Evolutionary conservation across 2,113 vertebrate species (phyloP).

Genomic region (Dasyurus viverrinus): DNA sequence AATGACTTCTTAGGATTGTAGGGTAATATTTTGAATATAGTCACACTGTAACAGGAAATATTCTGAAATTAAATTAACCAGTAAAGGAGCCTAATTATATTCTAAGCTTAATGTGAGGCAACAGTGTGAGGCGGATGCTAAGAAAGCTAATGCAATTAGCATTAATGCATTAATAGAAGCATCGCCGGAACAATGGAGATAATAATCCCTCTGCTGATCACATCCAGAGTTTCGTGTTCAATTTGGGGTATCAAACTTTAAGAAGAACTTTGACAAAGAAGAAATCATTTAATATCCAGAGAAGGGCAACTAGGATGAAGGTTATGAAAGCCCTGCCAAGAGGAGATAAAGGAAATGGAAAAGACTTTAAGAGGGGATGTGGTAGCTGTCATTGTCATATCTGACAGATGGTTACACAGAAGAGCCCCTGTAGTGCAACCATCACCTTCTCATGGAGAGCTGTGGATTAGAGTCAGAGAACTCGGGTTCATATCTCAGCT

Average conservation of each 20-base stretch:
- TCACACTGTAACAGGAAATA: conserved; percentile 23
- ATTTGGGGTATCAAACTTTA: conserved; percentile 19
- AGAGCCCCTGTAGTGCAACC: background rate
- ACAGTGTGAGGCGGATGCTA: conserved; percentile 7
- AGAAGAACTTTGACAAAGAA: conserved; percentile 7
- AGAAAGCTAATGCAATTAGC: conserved; percentile 1
- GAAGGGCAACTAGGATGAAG: conserved; percentile 26
- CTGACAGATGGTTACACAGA: background rate
- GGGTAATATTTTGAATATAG: conserved; percentile 21
- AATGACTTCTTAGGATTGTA: conserved; percentile 34
- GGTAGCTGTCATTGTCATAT: background rate
- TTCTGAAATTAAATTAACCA: conserved; percentile 45
- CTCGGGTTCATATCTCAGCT: background rate
- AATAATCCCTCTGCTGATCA: background rate
- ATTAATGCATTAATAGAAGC: background rate
- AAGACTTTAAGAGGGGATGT: conserved; percentile 16
- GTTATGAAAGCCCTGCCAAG: conserved; percentile 14
- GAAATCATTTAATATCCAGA: conserved; percentile 30
- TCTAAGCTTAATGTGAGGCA: conserved; percentile 24
- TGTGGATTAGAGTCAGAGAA: background rate
- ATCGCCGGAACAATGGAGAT: background rate
- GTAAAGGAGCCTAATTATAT: conserved; percentile 32
- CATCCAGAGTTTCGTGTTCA: conserved; percentile 9
- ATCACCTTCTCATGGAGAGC: background rate
- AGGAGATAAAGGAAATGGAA: conserved; percentile 21